phyloP scores from a whole-genome alignment of 1,140 invertebrate species.

The Bombus picipes region DNA sequence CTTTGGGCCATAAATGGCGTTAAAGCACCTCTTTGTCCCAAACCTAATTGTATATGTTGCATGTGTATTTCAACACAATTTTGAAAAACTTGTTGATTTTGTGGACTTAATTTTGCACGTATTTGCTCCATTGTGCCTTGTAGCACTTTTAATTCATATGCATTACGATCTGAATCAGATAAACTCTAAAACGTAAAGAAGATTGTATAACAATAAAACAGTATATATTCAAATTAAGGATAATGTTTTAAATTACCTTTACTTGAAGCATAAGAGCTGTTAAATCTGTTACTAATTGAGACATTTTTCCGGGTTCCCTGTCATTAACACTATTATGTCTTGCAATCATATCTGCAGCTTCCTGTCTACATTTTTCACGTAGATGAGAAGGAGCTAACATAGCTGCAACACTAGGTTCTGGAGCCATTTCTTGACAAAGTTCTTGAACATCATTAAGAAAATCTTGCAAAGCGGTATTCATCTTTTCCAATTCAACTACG shows the following conservation, averaged over 20 bases:
- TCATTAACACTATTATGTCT: conserved; percentile 87
- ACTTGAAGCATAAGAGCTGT: conserved; percentile 96
- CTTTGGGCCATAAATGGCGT: conserved; percentile 81
- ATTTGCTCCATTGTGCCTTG: conserved; percentile 96
- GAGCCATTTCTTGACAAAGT: conserved; percentile 93
- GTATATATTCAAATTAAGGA: conserved; percentile 13
- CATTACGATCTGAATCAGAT: conserved; percentile 94
- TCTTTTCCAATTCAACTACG: conserved; percentile 94
- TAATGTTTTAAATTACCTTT: conserved; percentile 84
- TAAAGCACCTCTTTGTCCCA: conserved; percentile 85
- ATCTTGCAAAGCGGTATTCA: conserved; percentile 94
- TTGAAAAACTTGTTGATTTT: conserved; percentile 93
- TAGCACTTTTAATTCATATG: conserved; percentile 95
- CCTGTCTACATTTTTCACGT: conserved; percentile 92
- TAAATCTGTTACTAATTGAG: conserved; percentile 93
- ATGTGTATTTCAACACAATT: conserved; percentile 96
- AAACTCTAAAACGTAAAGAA: conserved; percentile 86
- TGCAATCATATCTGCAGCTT: conserved; percentile 91
- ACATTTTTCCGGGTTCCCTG: conserved; percentile 85
- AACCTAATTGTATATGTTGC: conserved; percentile 94
- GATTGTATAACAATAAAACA: conserved; percentile 1
- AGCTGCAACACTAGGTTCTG: conserved; percentile 92
- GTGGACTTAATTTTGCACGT: conserved; percentile 89
- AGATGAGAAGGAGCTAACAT: conserved; percentile 94
- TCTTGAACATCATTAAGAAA: conserved; percentile 93